Percentiles rank a stretch among this genome's conserved stretches.
Conservation (phyloP, 2,888 invertebrate species). For the Philaethria dido region DNA sequence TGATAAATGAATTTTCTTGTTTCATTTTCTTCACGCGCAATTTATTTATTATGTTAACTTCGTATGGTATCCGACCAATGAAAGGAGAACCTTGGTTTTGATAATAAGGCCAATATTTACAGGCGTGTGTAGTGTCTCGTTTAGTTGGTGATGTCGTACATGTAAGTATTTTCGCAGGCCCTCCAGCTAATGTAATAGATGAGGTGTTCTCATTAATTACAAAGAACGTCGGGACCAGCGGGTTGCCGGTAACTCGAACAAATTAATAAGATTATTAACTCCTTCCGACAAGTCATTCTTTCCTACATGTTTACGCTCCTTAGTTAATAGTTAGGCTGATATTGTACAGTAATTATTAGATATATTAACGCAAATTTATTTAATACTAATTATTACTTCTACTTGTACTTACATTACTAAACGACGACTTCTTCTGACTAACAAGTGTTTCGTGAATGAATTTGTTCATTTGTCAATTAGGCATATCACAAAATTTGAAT, state of each 20-base stretch:
- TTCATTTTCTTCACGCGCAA: conserved; percentile 77
- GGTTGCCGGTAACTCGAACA: conserved; percentile 71
- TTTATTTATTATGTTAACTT: conserved; percentile 78
- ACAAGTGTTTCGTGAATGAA: too few species aligned
- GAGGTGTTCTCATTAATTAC: conserved; percentile 83
- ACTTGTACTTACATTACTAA: background rate
- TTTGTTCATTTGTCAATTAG: too few species aligned
- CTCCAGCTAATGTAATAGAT: conserved; percentile 82
- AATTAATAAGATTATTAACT: conserved; percentile 82
- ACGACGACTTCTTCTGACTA: background rate
- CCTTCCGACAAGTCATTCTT: conserved; percentile 80
- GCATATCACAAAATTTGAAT: too few species aligned
- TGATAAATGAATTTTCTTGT: conserved; percentile 81
- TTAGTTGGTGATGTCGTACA: conserved; percentile 65
- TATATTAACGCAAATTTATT: background rate
- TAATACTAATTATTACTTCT: background rate
- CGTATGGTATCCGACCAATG: conserved; percentile 59
- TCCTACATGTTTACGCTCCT: conserved; percentile 49
- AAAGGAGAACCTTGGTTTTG: conserved; percentile 49
- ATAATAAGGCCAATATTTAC: conserved; percentile 30
- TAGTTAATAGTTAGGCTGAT: conserved; percentile 22
- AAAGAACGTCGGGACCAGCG: conserved; percentile 79
- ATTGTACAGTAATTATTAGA: background rate
- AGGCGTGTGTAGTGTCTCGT: conserved; percentile 52
- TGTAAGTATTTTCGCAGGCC: conserved; percentile 69